These are phyloP conservation scores for Siniperca scherzeri DNA, from an alignment of 2,797 vertebrate genomes.

Conservation along the genomic window DNA sequence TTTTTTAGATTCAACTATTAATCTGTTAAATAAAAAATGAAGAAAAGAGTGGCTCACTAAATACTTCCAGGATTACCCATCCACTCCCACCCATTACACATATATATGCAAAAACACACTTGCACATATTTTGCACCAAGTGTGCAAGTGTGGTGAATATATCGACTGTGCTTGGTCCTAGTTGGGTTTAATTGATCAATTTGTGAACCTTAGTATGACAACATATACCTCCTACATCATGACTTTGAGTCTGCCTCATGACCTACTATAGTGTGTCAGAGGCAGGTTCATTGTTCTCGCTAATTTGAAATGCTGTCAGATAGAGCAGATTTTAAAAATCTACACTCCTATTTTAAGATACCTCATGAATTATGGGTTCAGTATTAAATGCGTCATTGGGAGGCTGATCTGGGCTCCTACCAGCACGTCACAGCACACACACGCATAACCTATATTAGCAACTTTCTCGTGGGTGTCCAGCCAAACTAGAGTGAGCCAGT, in stretches of 20 bases:
- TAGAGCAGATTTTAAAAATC: conserved; percentile 36
- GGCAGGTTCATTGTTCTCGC: conserved; percentile 12
- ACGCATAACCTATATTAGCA: conserved; percentile 75
- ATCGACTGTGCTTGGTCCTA: not conserved
- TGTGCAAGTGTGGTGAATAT: conserved; percentile 2
- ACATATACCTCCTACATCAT: not conserved
- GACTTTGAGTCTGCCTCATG: conserved; percentile 18
- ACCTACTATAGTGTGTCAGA: conserved; percentile 23
- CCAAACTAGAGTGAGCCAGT: conserved; percentile 55
- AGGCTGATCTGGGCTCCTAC: conserved; percentile 55
- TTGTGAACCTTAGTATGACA: not conserved
- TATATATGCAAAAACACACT: not conserved
- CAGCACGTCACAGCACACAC: conserved; percentile 63
- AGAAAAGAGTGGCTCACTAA: not conserved
- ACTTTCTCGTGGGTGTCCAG: conserved; percentile 68
- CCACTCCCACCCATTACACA: not conserved
- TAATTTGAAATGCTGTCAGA: conserved; percentile 21
- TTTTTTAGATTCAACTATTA: not conserved
- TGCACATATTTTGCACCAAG: not conserved
- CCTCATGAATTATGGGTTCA: conserved; percentile 70
- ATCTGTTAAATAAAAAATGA: not conserved
- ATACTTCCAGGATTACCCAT: not conserved
- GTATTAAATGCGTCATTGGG: conserved; percentile 77
- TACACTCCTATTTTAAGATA: conserved; percentile 72
- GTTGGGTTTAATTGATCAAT: not conserved